phyloP scores from a whole-genome alignment of 2,797 vertebrate species.

The Pelobates cultripes region DNA sequence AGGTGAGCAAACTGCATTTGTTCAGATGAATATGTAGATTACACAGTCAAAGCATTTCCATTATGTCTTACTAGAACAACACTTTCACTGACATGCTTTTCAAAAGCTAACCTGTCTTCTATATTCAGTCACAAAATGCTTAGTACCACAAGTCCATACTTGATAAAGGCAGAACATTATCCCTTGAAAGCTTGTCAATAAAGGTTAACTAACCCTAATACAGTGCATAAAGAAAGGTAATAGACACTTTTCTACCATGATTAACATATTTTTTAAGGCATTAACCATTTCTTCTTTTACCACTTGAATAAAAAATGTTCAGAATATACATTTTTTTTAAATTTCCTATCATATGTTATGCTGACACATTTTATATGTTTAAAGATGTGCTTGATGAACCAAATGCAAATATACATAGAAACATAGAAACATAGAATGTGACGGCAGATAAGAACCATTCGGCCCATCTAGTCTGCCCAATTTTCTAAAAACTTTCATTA shows the following conservation, averaged over 20 bases:
- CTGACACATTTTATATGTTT: too few species aligned
- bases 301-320: too few species aligned
- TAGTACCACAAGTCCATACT: slow-evolving; percentile 20
- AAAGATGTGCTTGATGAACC: too few species aligned
- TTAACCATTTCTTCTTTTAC: background rate
- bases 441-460: too few species aligned
- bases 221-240: slow-evolving; percentile 3
- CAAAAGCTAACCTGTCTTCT: background rate
- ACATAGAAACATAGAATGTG: too few species aligned
- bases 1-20: background rate
- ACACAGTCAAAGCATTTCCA: slow-evolving; percentile 2
- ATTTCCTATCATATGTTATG: too few species aligned
- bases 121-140: slow-evolving; percentile 28
- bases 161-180: slow-evolving; percentile 25
- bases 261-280: background rate
- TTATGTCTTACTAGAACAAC: slow-evolving; percentile 12
- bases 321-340: too few species aligned
- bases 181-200: slow-evolving; percentile 32
- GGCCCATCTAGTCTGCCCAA: too few species aligned
- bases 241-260: background rate
- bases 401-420: too few species aligned
- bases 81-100: slow-evolving; percentile 29
- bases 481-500: too few species aligned
- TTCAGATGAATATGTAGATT: slow-evolving; percentile 10
- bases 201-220: slow-evolving; percentile 24